phyloP scores from a whole-genome alignment of 2,113 vertebrate genomes.

The Pollimyrus isidori region DNA sequence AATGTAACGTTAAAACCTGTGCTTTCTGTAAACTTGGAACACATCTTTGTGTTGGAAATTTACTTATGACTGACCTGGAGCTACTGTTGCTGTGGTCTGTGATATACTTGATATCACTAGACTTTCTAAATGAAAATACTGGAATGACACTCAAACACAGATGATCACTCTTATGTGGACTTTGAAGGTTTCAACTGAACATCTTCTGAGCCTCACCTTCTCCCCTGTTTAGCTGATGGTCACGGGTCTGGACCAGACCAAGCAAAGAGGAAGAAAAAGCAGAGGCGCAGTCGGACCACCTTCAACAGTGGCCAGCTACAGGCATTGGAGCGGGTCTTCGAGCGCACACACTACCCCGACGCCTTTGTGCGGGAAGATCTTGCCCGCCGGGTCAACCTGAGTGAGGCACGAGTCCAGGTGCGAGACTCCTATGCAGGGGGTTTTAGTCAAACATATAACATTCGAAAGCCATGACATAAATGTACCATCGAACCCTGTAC shows the following conservation, averaged over 20 bases:
- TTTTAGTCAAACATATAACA: background rate
- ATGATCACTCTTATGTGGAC: background rate
- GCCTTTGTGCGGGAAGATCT: constrained; percentile 95
- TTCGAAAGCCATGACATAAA: background rate
- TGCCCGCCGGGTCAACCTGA: constrained; percentile 96
- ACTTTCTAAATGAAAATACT: background rate
- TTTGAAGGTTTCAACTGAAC: background rate
- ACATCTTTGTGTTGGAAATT: background rate
- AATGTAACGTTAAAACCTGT: background rate
- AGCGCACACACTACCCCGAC: constrained; percentile 97
- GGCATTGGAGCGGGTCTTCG: constrained; percentile 94
- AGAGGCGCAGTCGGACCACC: constrained; percentile 88
- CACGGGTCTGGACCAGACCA: constrained; percentile 44
- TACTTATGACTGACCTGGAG: background rate
- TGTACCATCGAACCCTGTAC: background rate
- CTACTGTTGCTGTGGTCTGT: background rate
- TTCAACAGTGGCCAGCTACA: constrained; percentile 96
- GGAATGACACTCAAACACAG: background rate
- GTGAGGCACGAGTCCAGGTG: constrained; percentile 98
- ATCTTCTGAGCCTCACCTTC: background rate
- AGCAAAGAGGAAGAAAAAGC: constrained; percentile 75
- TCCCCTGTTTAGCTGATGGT: constrained; percentile 49
- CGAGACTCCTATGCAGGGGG: background rate
- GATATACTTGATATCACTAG: background rate
- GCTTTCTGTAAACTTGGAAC: background rate